A percentile compares a stretch with the other conserved stretches of the same genome.
Conservation (phyloP, 2,888 invertebrate species). For the Meiosimyza platycephala region DNA sequence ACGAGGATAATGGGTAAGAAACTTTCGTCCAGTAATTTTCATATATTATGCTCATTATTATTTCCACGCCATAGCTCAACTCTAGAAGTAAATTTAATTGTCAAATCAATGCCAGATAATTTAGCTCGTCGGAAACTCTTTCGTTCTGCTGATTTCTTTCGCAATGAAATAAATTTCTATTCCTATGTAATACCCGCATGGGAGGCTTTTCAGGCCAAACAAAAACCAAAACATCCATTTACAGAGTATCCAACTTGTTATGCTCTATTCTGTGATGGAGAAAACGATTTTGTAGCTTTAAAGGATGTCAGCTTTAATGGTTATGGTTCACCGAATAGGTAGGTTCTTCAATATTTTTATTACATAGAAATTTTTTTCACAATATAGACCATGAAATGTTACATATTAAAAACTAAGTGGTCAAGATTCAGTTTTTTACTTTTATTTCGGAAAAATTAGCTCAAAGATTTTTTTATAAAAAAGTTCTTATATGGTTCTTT, state of each 20-base stretch:
- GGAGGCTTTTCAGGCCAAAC: slow-evolving; percentile 58
- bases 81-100: slow-evolving; percentile 70
- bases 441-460: too few species aligned
- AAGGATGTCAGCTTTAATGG: slow-evolving; percentile 70
- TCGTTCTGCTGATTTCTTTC: slow-evolving; percentile 75
- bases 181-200: slow-evolving; percentile 61
- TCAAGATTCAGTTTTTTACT: too few species aligned
- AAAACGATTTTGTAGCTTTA: slow-evolving; percentile 71
- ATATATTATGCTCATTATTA: background rate
- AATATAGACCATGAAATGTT: too few species aligned
- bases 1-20: slow-evolving; percentile 52
- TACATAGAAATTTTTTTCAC: too few species aligned
- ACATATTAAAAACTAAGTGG: too few species aligned
- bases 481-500: too few species aligned
- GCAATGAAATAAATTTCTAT: slow-evolving; percentile 78
- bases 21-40: background rate
- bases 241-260: slow-evolving; percentile 69
- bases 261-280: slow-evolving; percentile 69
- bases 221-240: slow-evolving; percentile 68
- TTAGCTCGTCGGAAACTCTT: slow-evolving; percentile 74
- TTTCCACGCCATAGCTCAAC: slow-evolving; percentile 42
- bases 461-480: too few species aligned
- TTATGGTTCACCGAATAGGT: slow-evolving; percentile 67
- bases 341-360: slow-evolving; percentile 10
- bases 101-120: slow-evolving; percentile 77